Conservation (phyloP, 2,797 vertebrate species). For the Enteromius mattozi region DNA sequence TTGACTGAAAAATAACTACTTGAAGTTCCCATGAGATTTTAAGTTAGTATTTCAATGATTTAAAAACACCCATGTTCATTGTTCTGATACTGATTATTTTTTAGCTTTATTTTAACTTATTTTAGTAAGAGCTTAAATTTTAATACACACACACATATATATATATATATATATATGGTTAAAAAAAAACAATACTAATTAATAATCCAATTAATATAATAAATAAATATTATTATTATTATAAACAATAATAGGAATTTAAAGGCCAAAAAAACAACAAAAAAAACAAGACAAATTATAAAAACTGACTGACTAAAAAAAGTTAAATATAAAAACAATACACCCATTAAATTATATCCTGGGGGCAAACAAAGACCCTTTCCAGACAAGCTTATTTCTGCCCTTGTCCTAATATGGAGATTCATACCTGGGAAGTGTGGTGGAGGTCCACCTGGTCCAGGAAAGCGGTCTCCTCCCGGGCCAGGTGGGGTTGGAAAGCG, state of each 20-base stretch:
- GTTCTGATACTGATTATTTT: neutral
- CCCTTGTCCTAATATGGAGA: neutral
- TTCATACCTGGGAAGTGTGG: slow-evolving; percentile 92
- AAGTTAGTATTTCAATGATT: neutral
- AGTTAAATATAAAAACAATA: neutral
- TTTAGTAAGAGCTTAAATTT: neutral
- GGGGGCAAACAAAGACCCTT: too few species aligned
- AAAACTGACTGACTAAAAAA: neutral
- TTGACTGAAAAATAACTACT: neutral
- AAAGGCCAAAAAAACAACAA: neutral
- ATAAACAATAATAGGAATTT: too few species aligned
- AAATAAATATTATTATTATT: too few species aligned
- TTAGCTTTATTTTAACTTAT: too few species aligned
- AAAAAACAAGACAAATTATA: neutral
- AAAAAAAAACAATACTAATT: too few species aligned
- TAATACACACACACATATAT: too few species aligned
- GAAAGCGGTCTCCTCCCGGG: slow-evolving; percentile 94
- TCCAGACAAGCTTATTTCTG: neutral
- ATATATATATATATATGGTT: too few species aligned
- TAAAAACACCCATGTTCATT: neutral
- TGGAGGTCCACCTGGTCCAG: slow-evolving; percentile 94
- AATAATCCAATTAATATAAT: too few species aligned
- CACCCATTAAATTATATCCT: neutral
- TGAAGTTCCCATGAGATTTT: neutral
- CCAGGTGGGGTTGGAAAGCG: slow-evolving; percentile 92